Percentiles rank a stretch among this genome's conserved stretches.
Conservation (phyloP, 2,113 vertebrate species). For the Tympanuchus pallidicinctus region DNA sequence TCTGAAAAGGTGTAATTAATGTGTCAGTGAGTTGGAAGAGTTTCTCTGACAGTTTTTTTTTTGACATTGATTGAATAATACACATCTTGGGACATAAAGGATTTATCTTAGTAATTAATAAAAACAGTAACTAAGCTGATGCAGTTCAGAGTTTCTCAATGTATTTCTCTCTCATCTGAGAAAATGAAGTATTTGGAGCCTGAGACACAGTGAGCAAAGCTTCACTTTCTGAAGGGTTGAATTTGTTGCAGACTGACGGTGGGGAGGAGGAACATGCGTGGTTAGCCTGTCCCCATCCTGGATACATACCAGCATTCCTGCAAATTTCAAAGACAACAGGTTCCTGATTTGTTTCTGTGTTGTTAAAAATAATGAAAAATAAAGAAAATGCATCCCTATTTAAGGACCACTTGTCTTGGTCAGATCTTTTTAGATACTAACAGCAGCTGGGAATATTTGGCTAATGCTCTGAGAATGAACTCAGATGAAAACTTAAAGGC, state of each 20-base stretch:
- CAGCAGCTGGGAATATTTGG: not conserved
- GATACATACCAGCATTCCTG: fast-evolving
- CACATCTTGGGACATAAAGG: not conserved
- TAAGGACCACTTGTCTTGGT: not conserved
- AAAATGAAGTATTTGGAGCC: not conserved
- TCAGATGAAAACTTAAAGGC: not conserved
- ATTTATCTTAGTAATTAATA: constrained; percentile 35
- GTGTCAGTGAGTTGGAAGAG: not conserved
- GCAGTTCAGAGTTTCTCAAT: not conserved
- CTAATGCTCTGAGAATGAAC: not conserved
- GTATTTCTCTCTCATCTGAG: not conserved
- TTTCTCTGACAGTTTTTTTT: constrained; percentile 9
- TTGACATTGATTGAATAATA: constrained; percentile 9
- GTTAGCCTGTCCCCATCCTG: not conserved
- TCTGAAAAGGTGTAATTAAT: not conserved
- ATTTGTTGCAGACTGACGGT: not conserved
- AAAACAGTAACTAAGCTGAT: constrained; percentile 10
- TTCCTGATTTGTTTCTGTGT: not conserved
- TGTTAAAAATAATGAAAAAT: not conserved
- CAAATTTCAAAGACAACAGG: not conserved
- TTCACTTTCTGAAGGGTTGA: not conserved
- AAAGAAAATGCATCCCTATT: not conserved
- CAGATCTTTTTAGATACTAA: not conserved
- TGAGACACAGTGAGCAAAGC: not conserved
- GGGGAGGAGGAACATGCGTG: fast-evolving